Evolutionary conservation across 2,797 vertebrate genomes (phyloP), one percentile per base, ranked within the genome.

Genomic region (Sarcoramphus papa): DNA sequence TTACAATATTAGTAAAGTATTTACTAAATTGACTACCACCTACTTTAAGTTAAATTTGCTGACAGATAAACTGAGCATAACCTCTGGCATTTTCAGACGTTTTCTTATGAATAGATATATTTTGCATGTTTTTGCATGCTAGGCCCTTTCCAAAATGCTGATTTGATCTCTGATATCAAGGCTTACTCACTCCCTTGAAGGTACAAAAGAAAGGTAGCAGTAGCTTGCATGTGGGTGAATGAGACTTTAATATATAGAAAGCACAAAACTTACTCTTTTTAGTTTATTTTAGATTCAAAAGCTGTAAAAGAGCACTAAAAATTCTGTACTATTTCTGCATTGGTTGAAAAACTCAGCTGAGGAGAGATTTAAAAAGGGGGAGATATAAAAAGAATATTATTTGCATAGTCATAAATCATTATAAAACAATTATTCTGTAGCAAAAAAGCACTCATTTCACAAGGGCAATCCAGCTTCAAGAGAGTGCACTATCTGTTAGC

Each of bases 11-110:
- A 97, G 96, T 93, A 94, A 91, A 95, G 81, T 95, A 97, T 96
- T 97, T 97, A 97, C 96, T 92, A 96, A 97, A 93, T 92, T 92
- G 88, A 96, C 95, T 97, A 96, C 92, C 84, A 95, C 87, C 95
- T 97, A 96, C 94, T 94, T 95, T 92, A 97, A 97, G 85, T 78
- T 92, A 91, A 97, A 92, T 96, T 93, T 95, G 96, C 97, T 97
- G 96, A 97, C 91, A 92, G 96, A 96, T 97, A 93, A 97, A 95
- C 92, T 90, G 90, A 97, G 73, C 91, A 94, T 96, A 93, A 97
- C 93, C 91, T 93, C 96, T 93, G 95, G 95, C 88, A 95, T 96
- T 97, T 97, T 97, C 95, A 97, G 93, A 85, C 78, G 30, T 95
- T 96, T 96, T 97, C 96, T 96, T 94, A 83, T 56, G 88, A 96